Evolutionary conservation across 2,113 vertebrate species (phyloP).

Genomic region (Chamaea fasciata): DNA sequence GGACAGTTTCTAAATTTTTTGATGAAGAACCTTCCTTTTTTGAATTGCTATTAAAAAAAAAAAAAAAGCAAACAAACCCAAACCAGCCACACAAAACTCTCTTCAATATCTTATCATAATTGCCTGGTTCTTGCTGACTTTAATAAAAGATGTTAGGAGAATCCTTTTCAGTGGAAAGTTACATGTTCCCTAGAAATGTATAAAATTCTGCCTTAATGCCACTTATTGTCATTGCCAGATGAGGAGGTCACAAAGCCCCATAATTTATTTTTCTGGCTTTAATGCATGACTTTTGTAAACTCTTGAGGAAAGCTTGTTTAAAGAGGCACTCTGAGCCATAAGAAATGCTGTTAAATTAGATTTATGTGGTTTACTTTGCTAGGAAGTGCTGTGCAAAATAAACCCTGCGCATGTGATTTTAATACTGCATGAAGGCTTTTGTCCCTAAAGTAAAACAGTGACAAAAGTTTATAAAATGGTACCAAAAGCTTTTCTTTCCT

Average conservation of each 20-base stretch:
- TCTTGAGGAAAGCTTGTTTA: background rate
- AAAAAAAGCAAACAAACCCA: background rate
- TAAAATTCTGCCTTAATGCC: background rate
- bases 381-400: background rate
- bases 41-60: background rate
- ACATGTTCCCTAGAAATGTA: background rate
- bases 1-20: background rate
- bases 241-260: background rate
- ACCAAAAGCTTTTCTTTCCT: background rate
- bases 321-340: background rate
- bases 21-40: background rate
- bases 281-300: background rate
- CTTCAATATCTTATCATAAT: background rate
- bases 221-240: background rate
- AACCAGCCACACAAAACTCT: background rate
- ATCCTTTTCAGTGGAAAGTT: background rate
- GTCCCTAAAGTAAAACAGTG: background rate
- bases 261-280: background rate
- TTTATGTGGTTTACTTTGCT: background rate
- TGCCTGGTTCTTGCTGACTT: background rate
- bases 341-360: background rate
- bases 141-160: background rate
- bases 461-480: background rate
- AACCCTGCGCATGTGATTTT: background rate
- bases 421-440: background rate